phyloP scores from a whole-genome alignment of 2,113 vertebrate species.

The Urocynchramus pylzowi region DNA sequence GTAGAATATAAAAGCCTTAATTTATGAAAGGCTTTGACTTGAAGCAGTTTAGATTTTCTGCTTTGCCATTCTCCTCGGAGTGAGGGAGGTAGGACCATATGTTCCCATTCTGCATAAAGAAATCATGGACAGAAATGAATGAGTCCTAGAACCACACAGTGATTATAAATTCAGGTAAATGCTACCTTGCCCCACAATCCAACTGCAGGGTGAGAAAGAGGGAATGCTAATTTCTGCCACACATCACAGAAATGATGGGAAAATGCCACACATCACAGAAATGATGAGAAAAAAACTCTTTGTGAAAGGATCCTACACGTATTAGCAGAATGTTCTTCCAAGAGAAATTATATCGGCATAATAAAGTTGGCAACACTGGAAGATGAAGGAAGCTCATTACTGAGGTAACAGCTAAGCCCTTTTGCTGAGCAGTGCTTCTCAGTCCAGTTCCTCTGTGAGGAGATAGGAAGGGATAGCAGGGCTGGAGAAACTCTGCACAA shows the following conservation, averaged over 20 bases:
- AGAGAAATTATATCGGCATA: not conserved
- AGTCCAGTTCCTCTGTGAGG: not conserved
- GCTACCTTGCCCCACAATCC: not conserved
- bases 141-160: not conserved
- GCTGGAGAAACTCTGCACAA: not conserved
- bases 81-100: constrained; percentile 9
- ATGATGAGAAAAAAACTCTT: not conserved
- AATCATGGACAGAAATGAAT: not conserved
- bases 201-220: not conserved
- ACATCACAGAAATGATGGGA: not conserved
- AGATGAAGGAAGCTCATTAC: not conserved
- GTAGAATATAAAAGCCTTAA: constrained; percentile 7
- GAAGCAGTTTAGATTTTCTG: constrained; percentile 28
- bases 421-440: not conserved
- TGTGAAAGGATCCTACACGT: not conserved
- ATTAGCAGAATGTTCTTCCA: not conserved
- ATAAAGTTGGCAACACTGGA: not conserved
- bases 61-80: not conserved
- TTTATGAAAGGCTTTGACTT: constrained; percentile 40
- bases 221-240: not conserved
- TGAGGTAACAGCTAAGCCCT: not conserved
- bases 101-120: not conserved
- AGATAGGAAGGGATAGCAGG: not conserved
- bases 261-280: not conserved
- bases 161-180: not conserved